Evolutionary conservation across 2,113 vertebrate species (phyloP), one percentile per base, ranked within the genome.

Genomic region (Ophthalmolycus amberensis): DNA sequence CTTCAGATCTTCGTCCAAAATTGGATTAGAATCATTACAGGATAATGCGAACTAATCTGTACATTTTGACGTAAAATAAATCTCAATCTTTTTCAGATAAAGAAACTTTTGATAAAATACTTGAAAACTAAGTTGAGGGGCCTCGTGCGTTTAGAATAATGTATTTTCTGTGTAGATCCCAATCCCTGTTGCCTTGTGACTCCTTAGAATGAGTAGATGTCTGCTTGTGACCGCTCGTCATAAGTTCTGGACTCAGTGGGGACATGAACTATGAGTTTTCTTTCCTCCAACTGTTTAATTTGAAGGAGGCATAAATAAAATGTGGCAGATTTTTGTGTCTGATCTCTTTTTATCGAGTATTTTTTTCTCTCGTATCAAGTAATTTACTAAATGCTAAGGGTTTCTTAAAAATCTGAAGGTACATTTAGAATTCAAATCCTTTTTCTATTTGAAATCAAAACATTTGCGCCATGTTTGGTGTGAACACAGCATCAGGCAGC

Each of bases 221-320:
- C 20, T 54, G 12, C 12, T 16, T 40, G 42, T 80, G 52, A 59
- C 37, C 0, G 18, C 15, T 75, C 32, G 15, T 64, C 20, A 76
- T 22, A 67, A 34, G n/a, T 60, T 63, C 77, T 54, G 67, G 32
- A 14, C 54, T 48, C 29, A 76, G 34, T 46, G 27, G 38, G 54
- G 59, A 65, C 25, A 15, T 63, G 14, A 40, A 14, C 40, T n/a
- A 40, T 20, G 37, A 15, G 63, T 58, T 25, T 62, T 15, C 32
- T 58, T 20, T 20, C 16, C 29, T 34, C 18, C 25, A 60, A 25
- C 1, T 59, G 25, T 27, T 59, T 59, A 1, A 59, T 59, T 59
- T 59, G 16, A 62, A 63, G 34, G 52, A 56, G n/a, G n/a, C n/a
- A 56, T 25, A 15, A 15, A 46, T 14, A 11, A 11, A 46, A 46